These are phyloP conservation scores for Apostichopus californicus DNA, from an alignment of 35 echinoderm and acorn worm genomes.

Conservation along the genomic window DNA sequence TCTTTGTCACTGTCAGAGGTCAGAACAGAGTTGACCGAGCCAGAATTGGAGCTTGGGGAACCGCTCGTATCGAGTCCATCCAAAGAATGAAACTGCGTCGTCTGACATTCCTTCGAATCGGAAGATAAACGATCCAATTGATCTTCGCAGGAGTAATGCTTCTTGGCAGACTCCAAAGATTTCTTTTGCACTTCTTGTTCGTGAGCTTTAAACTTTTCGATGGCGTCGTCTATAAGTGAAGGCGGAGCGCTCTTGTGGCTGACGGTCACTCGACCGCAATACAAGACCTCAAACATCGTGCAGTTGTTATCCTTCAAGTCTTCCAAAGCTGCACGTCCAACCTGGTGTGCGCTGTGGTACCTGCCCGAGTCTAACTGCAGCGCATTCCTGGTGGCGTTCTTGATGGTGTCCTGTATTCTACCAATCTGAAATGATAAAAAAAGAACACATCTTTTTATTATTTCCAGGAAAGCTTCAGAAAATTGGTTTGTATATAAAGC, in stretches of 20 bases:
- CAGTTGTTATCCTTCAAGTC: constrained; percentile 78
- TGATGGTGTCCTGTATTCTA: constrained; percentile 31
- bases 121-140: constrained; percentile 25
- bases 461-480: neutral
- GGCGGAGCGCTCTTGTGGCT: constrained; percentile 95
- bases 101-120: constrained; percentile 34
- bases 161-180: constrained; percentile 34
- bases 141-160: constrained; percentile 87
- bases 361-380: constrained; percentile 52
- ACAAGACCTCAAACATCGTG: constrained; percentile 93
- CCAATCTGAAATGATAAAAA: neutral
- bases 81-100: constrained; percentile 9
- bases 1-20: constrained; percentile 46
- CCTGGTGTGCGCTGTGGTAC: constrained; percentile 37
- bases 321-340: constrained; percentile 63
- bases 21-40: constrained; percentile 1
- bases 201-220: constrained; percentile 85
- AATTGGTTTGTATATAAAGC: neutral
- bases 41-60: neutral
- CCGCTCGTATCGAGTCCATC: constrained; percentile 14
- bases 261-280: constrained; percentile 81
- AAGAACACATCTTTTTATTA: neutral
- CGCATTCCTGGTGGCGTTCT: constrained; percentile 47
- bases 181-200: constrained; percentile 68
- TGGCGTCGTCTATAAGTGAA: constrained; percentile 90